These are phyloP conservation scores for Cephus runcator DNA, from an alignment of 2,888 invertebrate genomes.

Conservation along the genomic window DNA sequence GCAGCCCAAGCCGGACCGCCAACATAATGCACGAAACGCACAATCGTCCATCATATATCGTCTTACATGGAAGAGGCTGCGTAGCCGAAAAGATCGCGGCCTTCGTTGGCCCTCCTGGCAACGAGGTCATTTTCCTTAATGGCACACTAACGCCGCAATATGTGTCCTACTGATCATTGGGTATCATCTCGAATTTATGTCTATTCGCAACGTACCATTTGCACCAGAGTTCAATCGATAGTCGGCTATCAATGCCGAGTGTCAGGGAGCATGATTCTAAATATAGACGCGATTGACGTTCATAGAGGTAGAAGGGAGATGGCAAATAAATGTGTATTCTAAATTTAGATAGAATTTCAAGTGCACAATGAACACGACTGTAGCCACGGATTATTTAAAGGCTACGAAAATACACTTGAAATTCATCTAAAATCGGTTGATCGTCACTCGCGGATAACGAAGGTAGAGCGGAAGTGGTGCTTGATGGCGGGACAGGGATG, in stretches of 20 bases:
- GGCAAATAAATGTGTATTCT: not conserved
- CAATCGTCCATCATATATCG: constrained; percentile 3
- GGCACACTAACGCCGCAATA: not conserved
- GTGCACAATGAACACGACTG: not conserved
- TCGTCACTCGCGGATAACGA: not conserved
- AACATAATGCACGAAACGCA: constrained; percentile 24
- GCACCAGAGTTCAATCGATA: not conserved
- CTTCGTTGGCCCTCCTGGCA: constrained; percentile 15
- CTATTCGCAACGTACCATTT: not conserved
- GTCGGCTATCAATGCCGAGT: not conserved
- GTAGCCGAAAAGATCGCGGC: constrained; percentile 23
- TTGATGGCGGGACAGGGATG: not conserved
- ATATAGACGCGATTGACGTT: constrained; percentile 14
- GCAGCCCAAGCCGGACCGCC: constrained; percentile 37
- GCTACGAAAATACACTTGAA: constrained; percentile 15
- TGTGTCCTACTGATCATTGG: not conserved
- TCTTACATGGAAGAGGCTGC: not conserved
- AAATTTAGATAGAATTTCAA: constrained; percentile 4
- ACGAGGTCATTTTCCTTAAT: not conserved
- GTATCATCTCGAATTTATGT: not conserved
- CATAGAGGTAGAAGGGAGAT: constrained; percentile 3
- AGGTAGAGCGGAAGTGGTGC: not conserved
- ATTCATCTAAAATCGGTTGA: constrained; percentile 16
- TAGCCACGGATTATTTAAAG: constrained; percentile 6
- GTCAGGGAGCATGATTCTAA: constrained; percentile 16